Evolutionary conservation across 92 coral and sea anemone species (phyloP), one percentile per base, ranked within the genome.

Genomic region (Heliopora coerulea): DNA sequence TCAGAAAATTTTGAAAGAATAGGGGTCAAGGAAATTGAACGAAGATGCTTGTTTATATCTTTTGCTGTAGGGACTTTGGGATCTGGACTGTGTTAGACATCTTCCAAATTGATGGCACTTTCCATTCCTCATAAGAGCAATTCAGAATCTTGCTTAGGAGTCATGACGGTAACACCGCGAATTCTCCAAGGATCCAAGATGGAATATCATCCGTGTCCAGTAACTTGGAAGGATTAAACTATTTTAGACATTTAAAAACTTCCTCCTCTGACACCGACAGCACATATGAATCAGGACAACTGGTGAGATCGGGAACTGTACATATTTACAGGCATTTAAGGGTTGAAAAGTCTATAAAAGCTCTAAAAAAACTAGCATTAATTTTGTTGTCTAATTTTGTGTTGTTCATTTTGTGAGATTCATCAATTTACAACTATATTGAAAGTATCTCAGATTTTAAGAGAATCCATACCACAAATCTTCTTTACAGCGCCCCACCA

Each of bases 201-300:
- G 59, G 32, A 15, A 68, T 68, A 12, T 68, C 29, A 41, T 68
- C 59, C 5, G 59, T 34, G 37, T 59, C 74, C 4, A 24, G 3
- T 24, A 59, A 2, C 24, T 68, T 68, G 25, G 40, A 48, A 8
- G 59, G 41, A 29, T 68, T 27, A 11, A 68, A 8, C 20, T 24
- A 26, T 29, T 68, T 46, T 29, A 68, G 19, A 8, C 58, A 46
- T 26, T 46, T 68, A 26, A 24, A 68, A 19, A 68, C 74, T 0
- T 68, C 74, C 8, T 17, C 18, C n/a, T n/a, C 74, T 11, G 59
- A 68, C 14, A 68, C 74, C 20, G 74, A n/a, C 24, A 68, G 59
- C 21, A 25, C 7, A 23, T 44, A 23, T 0, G 60, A 29, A 0
- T 1, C 11, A 1, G 6, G 12, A 3, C 1, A 18, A 49, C 49